Base-by-base conservation (phyloP, 2,113 vertebrate genomes). In the Carassius auratus region DNA sequence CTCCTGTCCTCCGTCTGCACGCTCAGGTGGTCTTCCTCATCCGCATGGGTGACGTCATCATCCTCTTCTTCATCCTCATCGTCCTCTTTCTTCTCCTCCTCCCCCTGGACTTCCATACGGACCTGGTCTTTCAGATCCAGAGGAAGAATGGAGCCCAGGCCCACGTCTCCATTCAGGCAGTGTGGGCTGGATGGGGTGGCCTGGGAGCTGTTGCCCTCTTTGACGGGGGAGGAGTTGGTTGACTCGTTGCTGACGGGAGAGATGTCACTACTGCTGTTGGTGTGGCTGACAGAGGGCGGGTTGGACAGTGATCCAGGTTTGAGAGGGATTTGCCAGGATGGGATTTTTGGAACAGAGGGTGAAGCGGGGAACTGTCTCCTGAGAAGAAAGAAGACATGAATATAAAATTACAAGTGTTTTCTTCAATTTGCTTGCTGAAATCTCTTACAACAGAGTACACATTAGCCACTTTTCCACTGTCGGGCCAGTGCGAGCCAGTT, bases 201-300 rank as follows among this genome's bases (percentile, higher is more conserved):
- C 92, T 96, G 96, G 0, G 96, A 94, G 83, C 95, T 95, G 90
- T 96, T 96, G 91, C 90, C 94, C 82, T 99, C 97, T 92, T 97
- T 98, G 84, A 96, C 83, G 0, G 98, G 98, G 0, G 98, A 99
- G 0, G 96, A 95, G 9, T 93, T 92, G 42, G 91, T 81, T 0
- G 98, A 99, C 93, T 99, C 98, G 0, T 97, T 97, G 92, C 97
- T 99, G 90, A 99, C 97, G 0, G 98, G 98, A 0, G 98, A 99
- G 93, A 99, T 99, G 95, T 99, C 98, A 0, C 97, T 99, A 95
- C 98, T 99, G 96, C 97, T 99, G 92, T 96, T 97, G 88, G 92
- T 92, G 91, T 97, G 97, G 93, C 95, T 97, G 91, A 91, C 89
- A 0, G 95, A 92, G 0, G 92, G 93, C 0, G 96, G 87, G 92